Base-by-base conservation (phyloP, 2,888 invertebrate genomes). In the Sthenelais limicola region DNA sequence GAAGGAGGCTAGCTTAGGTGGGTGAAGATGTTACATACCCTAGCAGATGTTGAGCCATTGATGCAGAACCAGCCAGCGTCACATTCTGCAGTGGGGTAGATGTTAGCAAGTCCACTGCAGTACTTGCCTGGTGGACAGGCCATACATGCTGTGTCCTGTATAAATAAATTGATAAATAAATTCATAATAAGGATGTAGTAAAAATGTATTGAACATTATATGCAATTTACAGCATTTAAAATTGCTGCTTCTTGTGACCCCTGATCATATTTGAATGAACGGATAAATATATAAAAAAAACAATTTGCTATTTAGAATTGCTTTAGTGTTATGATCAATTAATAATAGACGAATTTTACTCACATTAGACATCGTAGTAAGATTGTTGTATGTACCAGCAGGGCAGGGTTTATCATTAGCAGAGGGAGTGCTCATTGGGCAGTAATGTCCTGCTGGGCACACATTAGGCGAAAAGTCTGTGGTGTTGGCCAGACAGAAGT, bases 11-110 rank as follows among this genome's bases (percentile, higher is more conserved):
- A n/a, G n/a, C n/a, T n/a, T n/a, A n/a, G n/a, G n/a, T n/a, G n/a
- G n/a, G n/a, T n/a, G n/a, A 32, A 38, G 21, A 7, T 30, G 21
- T 26, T 32, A 35, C 80, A 76, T 76, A 84, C 85, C 74, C 73
- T 78, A 18, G 79, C 74, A 21, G 74, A 74, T 24, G 68, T 54
- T 4, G 76, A 76, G 79, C 73, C 80, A 1, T 80, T 82, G 7
- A 75, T 79, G 75, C 86, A 86, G 75, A 82, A 85, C 83, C 84
- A 86, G 0, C 86, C 86, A 18, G 82, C 77, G 71, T 82, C 82
- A 81, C 86, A 86, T n/a, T 74, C 68, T 12, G 82, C 85, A 15
- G 83, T 82, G 1, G 84, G 83, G 5, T 35, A 49, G 21, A 75
- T 73, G 28, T 84, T 79, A 7, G 85, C 86, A 21, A 81, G 80